Evolutionary conservation across 2,888 invertebrate genomes (phyloP).

Genomic region (Tryphoninae sp.): DNA sequence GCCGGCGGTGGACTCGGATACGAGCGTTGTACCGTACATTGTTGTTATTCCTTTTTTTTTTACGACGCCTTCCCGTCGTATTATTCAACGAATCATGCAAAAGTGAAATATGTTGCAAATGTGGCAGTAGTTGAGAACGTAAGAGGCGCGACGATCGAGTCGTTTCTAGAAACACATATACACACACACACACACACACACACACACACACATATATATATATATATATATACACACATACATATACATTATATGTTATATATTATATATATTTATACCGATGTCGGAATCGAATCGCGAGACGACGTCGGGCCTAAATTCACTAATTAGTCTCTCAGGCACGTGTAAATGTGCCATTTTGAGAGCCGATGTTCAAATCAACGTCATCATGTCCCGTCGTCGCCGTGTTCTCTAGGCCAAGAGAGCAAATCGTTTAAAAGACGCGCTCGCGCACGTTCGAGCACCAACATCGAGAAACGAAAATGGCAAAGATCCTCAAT

Average conservation of each 20-base stretch:
- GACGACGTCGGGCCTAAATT: conserved; percentile 70
- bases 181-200: not conserved
- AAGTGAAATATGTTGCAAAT: not conserved
- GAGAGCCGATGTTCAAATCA: conserved; percentile 70
- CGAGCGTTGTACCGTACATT: not conserved
- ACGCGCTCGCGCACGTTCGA: conserved; percentile 50
- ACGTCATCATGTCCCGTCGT: conserved; percentile 54
- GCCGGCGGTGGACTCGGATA: conserved; percentile 57
- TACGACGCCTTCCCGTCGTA: not conserved
- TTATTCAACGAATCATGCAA: not conserved
- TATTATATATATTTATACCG: conserved; percentile 52
- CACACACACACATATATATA: not conserved
- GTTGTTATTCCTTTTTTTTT: too few relatives aligned
- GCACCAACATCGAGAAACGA: conserved; percentile 65
- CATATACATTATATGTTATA: not conserved
- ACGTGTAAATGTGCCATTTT: conserved; percentile 72
- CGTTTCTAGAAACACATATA: not conserved
- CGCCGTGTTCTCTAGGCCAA: conserved; percentile 70
- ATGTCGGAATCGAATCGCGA: conserved; percentile 73
- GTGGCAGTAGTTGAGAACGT: not conserved
- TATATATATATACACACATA: not conserved
- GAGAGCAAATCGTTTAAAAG: conserved; percentile 66
- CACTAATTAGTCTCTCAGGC: conserved; percentile 62
- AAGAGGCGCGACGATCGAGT: not conserved
- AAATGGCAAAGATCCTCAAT: conserved; percentile 86